Evolutionary conservation across 2,113 vertebrate genomes (phyloP).

Genomic region (Phalacrocorax brasilianus): DNA sequence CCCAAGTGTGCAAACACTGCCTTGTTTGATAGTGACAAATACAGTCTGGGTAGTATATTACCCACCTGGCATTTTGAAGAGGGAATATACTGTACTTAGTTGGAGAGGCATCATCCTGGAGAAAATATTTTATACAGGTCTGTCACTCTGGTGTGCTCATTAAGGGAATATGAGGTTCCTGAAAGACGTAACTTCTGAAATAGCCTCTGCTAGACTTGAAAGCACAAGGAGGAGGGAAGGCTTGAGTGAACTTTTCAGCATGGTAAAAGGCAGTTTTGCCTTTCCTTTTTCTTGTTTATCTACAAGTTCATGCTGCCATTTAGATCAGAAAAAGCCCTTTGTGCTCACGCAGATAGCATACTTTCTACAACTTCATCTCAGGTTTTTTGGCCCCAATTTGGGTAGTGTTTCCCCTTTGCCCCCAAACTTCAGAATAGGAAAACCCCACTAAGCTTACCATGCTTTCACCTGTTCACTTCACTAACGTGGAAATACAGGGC

Average conservation of each 20-base stretch:
- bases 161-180: background rate
- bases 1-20: constrained; percentile 1
- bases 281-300: background rate
- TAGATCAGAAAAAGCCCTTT: background rate
- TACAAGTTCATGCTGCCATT: background rate
- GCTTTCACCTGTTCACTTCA: background rate
- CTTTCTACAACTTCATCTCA: background rate
- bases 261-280: background rate
- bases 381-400: background rate
- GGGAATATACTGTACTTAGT: background rate
- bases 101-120: background rate
- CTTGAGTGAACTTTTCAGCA: background rate
- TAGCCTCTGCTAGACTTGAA: background rate
- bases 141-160: background rate
- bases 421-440: background rate
- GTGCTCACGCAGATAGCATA: background rate
- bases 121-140: background rate
- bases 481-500: background rate
- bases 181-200: background rate
- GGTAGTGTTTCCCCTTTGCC: background rate
- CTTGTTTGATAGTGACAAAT: constrained; percentile 15
- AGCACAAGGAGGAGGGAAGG: background rate
- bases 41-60: background rate
- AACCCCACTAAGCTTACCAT: background rate
- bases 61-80: background rate